These are phyloP conservation scores for Serrognathus titanus DNA, from an alignment of 2,888 invertebrate genomes.

Conservation along the genomic window DNA sequence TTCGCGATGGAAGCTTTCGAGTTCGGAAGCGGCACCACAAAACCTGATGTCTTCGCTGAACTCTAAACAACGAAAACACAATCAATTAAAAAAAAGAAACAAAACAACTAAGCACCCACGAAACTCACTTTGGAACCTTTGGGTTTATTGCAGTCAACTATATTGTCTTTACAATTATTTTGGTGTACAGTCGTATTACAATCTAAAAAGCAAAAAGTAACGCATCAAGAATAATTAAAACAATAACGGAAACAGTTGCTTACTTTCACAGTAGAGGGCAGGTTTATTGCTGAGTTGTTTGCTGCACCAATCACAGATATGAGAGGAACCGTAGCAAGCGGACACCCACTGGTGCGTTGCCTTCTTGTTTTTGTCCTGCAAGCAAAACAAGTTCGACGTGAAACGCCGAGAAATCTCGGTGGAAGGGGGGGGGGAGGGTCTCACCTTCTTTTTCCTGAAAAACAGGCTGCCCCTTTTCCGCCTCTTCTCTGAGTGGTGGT, in stretches of 20 bases:
- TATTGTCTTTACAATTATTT: slow-evolving; percentile 83
- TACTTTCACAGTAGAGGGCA: slow-evolving; percentile 81
- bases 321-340: slow-evolving; percentile 61
- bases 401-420: background rate
- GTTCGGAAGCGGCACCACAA: slow-evolving; percentile 43
- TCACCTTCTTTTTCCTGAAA: slow-evolving; percentile 86
- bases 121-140: slow-evolving; percentile 60
- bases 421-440: too few species aligned
- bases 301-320: slow-evolving; percentile 74
- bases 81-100: slow-evolving; percentile 3
- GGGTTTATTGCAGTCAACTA: slow-evolving; percentile 75
- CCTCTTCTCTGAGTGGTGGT: slow-evolving; percentile 79
- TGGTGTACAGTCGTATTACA: slow-evolving; percentile 86
- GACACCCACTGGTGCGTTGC: slow-evolving; percentile 73
- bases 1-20: slow-evolving; percentile 45
- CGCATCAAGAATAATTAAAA: too few species aligned
- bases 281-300: slow-evolving; percentile 76
- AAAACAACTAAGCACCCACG: background rate
- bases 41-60: slow-evolving; percentile 44
- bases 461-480: slow-evolving; percentile 86
- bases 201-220: slow-evolving; percentile 53
- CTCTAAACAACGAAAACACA: slow-evolving; percentile 33
- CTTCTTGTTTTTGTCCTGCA: slow-evolving; percentile 73
- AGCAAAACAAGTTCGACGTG: background rate
- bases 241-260: slow-evolving; percentile 39